Percentiles rank a stretch among this genome's conserved stretches.
phyloP scores from a whole-genome alignment of 1,140 invertebrate species.

The Aphelenchoides avenae region DNA sequence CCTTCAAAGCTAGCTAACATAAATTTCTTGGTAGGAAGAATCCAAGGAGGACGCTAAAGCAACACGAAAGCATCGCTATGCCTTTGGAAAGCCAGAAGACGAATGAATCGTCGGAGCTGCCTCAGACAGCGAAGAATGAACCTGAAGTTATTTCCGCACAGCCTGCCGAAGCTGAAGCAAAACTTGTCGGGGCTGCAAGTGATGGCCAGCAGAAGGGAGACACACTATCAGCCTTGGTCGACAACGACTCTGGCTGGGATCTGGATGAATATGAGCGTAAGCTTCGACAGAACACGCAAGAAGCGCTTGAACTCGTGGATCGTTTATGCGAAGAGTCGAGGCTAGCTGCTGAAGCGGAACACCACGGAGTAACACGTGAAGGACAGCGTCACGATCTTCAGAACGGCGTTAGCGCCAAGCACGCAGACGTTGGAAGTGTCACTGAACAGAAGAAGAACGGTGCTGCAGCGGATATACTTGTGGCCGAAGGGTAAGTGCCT shows the following conservation, averaged over 20 bases:
- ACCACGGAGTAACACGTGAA: constrained; percentile 7
- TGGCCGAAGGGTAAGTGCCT: no score
- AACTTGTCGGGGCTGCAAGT: background rate
- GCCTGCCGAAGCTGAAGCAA: constrained; percentile 2
- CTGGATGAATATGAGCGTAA: constrained; percentile 31
- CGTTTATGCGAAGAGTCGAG: constrained; percentile 19
- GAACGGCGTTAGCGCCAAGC: constrained; percentile 3
- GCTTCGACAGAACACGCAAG: constrained; percentile 25
- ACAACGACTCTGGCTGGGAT: background rate
- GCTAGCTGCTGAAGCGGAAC: constrained; percentile 2
- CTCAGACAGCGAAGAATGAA: background rate
- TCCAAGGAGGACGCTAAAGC: no score
- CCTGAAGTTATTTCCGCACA: constrained; percentile 1
- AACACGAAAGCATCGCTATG: no score
- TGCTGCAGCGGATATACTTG: background rate
- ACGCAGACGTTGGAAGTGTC: background rate
- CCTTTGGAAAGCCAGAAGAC: no score
- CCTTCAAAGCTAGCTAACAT: no score
- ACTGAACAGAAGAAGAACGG: background rate
- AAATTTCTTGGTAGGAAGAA: no score
- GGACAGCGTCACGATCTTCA: background rate
- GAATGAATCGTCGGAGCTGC: background rate
- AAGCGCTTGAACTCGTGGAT: constrained; percentile 30
- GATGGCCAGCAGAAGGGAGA: background rate
- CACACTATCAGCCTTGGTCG: no score